Conservation (phyloP, 2,888 invertebrate genomes). For the Drosophila formosana region DNA sequence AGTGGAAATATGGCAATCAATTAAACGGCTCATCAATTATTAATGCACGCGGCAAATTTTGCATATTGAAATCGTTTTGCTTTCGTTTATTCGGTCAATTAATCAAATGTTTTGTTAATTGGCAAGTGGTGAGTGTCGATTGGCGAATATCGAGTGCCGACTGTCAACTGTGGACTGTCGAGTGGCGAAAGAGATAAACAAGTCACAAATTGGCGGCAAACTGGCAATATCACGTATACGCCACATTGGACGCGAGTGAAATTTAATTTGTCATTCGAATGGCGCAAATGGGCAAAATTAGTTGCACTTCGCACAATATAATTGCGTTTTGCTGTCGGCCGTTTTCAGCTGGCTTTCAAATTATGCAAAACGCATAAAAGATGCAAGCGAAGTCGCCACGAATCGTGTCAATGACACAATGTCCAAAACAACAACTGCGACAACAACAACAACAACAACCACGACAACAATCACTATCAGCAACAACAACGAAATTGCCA, state of each 20-base stretch:
- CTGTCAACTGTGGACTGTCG: neutral
- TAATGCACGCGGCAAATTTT: conserved; percentile 10
- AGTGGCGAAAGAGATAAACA: conserved; percentile 3
- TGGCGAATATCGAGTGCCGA: conserved; percentile 4
- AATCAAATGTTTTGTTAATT: conserved; percentile 63
- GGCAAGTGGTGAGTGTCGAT: conserved; percentile 26
- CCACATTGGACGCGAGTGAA: conserved; percentile 50
- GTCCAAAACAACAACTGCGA: conserved; percentile 39
- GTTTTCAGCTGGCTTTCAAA: conserved; percentile 29
- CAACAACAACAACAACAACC: conserved; percentile 23
- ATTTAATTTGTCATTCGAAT: conserved; percentile 62
- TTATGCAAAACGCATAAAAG: conserved; percentile 70
- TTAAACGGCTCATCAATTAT: conserved; percentile 29
- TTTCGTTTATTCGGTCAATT: conserved; percentile 54
- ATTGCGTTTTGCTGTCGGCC: conserved; percentile 40
- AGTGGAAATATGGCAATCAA: conserved; percentile 21
- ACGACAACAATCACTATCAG: conserved; percentile 15
- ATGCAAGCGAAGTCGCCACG: conserved; percentile 47
- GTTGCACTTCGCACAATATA: conserved; percentile 38
- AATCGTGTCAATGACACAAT: conserved; percentile 59
- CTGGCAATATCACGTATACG: conserved; percentile 63
- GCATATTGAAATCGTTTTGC: conserved; percentile 21
- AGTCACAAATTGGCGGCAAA: conserved; percentile 36
- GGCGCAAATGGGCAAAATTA: conserved; percentile 44
- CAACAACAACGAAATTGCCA: conserved; percentile 21